Percentiles rank a stretch among this genome's conserved stretches.
phyloP scores from a whole-genome alignment of 37 sponge, comb jelly and placozoan species.

The Diacarnus erythraeanus region DNA sequence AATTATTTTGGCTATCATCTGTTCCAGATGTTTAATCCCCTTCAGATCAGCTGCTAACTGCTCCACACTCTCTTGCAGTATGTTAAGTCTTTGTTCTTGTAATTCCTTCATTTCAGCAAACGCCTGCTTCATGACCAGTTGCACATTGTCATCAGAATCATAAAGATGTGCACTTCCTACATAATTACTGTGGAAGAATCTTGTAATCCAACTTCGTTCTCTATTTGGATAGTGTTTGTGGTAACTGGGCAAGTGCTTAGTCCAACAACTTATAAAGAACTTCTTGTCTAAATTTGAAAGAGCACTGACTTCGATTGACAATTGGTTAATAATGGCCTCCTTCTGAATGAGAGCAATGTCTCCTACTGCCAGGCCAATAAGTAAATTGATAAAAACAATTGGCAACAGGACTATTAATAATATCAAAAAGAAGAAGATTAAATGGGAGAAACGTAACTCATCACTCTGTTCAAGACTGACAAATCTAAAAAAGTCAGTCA shows the following conservation, averaged over 20 bases:
- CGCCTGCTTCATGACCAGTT: not conserved
- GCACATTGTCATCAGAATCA: not conserved
- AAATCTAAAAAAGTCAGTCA: conserved; percentile 48
- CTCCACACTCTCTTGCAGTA: not conserved
- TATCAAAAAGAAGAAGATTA: conserved; percentile 56
- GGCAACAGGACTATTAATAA: conserved; percentile 59
- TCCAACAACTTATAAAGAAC: not conserved
- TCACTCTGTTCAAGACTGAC: conserved; percentile 3
- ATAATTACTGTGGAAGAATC: not conserved
- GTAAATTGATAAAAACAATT: conserved; percentile 77
- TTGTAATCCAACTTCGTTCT: not conserved
- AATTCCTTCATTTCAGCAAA: not conserved
- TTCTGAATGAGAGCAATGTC: conserved; percentile 76
- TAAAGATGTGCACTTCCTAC: not conserved
- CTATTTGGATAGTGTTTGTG: conserved; percentile 1
- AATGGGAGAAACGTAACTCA: conserved; percentile 27
- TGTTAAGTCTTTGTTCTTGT: not conserved
- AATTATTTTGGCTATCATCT: not conserved
- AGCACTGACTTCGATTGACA: not conserved
- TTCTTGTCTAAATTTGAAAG: not conserved
- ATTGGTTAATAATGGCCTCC: conserved; percentile 56
- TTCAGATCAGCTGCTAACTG: not conserved
- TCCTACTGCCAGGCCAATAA: conserved; percentile 92
- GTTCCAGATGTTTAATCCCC: not conserved
- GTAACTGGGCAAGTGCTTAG: not conserved